These are phyloP conservation scores for Drosophila sucinea DNA, from an alignment of 1,140 invertebrate genomes.

Conservation along the genomic window DNA sequence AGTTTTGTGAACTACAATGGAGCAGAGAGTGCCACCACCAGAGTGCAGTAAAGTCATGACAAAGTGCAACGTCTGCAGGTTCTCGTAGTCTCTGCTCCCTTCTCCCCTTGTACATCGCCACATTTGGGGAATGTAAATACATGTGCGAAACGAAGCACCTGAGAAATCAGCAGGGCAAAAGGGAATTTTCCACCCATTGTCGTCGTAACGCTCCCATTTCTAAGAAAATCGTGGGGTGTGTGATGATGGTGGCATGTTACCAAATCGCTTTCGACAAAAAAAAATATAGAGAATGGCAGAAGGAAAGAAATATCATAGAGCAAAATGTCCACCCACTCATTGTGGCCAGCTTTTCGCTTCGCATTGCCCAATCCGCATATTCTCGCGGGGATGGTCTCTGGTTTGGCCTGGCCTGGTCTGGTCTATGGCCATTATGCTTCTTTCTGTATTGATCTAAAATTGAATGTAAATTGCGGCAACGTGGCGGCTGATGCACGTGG, in stretches of 20 bases:
- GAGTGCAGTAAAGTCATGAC: slow-evolving; percentile 45
- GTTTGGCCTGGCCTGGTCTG: background rate
- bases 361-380: background rate
- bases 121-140: slow-evolving; percentile 47
- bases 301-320: slow-evolving; percentile 22
- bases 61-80: slow-evolving; percentile 44
- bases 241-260: slow-evolving; percentile 27
- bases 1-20: slow-evolving; percentile 26
- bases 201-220: background rate
- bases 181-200: slow-evolving; percentile 10
- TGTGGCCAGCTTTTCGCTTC: slow-evolving; percentile 22
- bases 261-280: slow-evolving; percentile 57
- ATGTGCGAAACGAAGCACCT: slow-evolving; percentile 18
- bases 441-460: slow-evolving; percentile 64
- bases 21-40: slow-evolving; percentile 5
- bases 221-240: background rate
- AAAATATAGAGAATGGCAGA: slow-evolving; percentile 50
- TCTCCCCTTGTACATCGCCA: slow-evolving; percentile 1
- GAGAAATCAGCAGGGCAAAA: slow-evolving; percentile 42
- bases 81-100: background rate
- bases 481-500: slow-evolving; percentile 59
- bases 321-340: slow-evolving; percentile 52
- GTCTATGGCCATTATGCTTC: slow-evolving; percentile 46
- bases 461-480: slow-evolving; percentile 65
- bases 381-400: slow-evolving; percentile 10